phyloP scores from a whole-genome alignment of 2,888 invertebrate genomes.

The Lamellibrachia columna region DNA sequence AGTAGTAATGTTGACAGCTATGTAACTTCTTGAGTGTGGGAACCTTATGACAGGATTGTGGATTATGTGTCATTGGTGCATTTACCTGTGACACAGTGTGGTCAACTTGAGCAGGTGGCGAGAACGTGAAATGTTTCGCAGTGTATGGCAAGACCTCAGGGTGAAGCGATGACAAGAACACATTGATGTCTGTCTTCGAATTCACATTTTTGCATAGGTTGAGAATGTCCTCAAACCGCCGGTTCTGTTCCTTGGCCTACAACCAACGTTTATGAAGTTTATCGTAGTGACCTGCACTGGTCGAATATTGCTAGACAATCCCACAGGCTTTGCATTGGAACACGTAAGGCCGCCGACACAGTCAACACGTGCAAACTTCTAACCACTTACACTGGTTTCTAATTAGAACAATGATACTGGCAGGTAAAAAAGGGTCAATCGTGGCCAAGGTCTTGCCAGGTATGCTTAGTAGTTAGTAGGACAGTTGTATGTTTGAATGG shows the following conservation, averaged over 20 bases:
- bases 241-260: constrained; percentile 83
- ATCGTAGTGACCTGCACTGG: neutral
- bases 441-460: neutral
- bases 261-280: constrained; percentile 37
- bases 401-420: neutral
- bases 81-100: constrained; percentile 35
- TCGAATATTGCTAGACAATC: neutral
- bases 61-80: neutral
- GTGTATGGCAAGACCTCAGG: constrained; percentile 63
- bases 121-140: constrained; percentile 40
- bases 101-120: constrained; percentile 30
- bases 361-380: neutral
- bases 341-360: neutral
- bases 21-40: neutral
- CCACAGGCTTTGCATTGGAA: neutral
- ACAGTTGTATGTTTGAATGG: too few species aligned
- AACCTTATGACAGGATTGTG: neutral
- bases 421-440: neutral
- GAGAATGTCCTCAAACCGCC: constrained; percentile 83
- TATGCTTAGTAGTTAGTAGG: too few species aligned
- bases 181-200: constrained; percentile 78
- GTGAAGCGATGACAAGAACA: constrained; percentile 74
- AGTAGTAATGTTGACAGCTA: neutral
- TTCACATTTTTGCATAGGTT: constrained; percentile 81
- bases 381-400: neutral